Conservation (phyloP, 2,113 vertebrate genomes). For the Lampris incognitus region DNA sequence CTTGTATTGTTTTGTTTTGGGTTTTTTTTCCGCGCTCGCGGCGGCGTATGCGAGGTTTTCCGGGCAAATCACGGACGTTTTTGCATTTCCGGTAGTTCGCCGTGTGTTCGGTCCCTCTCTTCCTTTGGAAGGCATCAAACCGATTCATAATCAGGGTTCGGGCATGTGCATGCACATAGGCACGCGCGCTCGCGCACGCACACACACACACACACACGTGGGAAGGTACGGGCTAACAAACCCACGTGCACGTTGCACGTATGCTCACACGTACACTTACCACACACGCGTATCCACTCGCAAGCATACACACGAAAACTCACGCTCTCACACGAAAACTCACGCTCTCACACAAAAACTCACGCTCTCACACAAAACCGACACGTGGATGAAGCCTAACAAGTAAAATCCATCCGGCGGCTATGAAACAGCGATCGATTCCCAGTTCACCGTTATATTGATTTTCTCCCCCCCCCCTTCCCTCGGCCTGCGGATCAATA, state of each 20-base stretch:
- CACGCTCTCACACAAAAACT: conserved; percentile 18
- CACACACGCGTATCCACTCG: conserved; percentile 9
- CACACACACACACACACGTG: conserved; percentile 19
- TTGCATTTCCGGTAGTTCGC: conserved; percentile 45
- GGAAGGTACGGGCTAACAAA: not conserved
- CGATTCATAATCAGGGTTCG: conserved; percentile 61
- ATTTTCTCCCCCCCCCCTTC: conserved; percentile 77
- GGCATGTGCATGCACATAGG: conserved; percentile 46
- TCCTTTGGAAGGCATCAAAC: conserved; percentile 57
- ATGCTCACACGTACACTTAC: not conserved
- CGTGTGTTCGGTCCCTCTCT: conserved; percentile 69
- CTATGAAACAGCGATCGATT: conserved; percentile 81
- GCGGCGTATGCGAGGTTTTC: not conserved
- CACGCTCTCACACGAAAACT: not conserved
- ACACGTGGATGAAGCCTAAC: conserved; percentile 70
- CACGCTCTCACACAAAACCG: conserved; percentile 35
- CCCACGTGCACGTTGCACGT: not conserved
- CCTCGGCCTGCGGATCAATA: conserved; percentile 71
- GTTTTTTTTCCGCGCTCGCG: conserved; percentile 18
- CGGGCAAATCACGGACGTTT: conserved; percentile 6
- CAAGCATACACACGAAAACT: not conserved
- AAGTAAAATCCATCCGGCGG: conserved; percentile 70
- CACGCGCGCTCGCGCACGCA: conserved; percentile 40
- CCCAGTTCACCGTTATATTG: conserved; percentile 74
- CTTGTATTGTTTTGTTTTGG: conserved; percentile 12